Evolutionary conservation across 1,140 invertebrate species (phyloP), one percentile per base, ranked within the genome.

Genomic region (Drosophila albomicans): DNA sequence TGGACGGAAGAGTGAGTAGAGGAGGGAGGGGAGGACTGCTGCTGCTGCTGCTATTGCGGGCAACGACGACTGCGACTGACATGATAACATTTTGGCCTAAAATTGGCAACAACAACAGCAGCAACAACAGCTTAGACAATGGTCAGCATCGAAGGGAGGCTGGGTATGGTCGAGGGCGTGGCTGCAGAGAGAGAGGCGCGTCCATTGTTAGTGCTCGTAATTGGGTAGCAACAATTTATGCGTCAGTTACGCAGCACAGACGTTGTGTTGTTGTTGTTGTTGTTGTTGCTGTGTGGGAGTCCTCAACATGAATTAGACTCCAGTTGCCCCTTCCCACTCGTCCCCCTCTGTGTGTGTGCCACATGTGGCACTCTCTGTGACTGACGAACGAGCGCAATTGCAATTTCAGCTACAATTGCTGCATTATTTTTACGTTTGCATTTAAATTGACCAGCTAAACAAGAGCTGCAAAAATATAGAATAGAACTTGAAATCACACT

Each of bases 141-240:
- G 80, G 49, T 56, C 35, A 77, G 64, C 57, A 56, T 43, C 64
- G 30, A 7, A 13, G 11, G 25, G 8, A 32, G 5, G 35, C 6
- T 5, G n/a, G 2, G n/a, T 25, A 25, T 25, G 20, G 43, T 0
- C 5, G 10, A 5, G 49, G n/a, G 20, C 11, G 41, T 16, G 41
- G 11, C 6, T 8, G 46, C 1, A n/a, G 10, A 54, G 58, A 15
- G 76, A 61, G 52, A 30, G 63, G 35, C 30, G 52, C 66, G 67
- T 59, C 57, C 81, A 88, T 88, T 91, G 89, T 86, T 91, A 89
- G 81, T 75, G 71, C 68, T 74, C 89, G 80, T 91, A 91, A 91
- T 91, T 91, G 89, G 89, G 81, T 86, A 91, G 89, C 76, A 91
- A 82, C 89, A 89, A 81, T 90, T 91, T 89, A 91, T 89, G 81